Base-by-base conservation (phyloP, 2,888 invertebrate genomes). In the Pterostichus niger region DNA sequence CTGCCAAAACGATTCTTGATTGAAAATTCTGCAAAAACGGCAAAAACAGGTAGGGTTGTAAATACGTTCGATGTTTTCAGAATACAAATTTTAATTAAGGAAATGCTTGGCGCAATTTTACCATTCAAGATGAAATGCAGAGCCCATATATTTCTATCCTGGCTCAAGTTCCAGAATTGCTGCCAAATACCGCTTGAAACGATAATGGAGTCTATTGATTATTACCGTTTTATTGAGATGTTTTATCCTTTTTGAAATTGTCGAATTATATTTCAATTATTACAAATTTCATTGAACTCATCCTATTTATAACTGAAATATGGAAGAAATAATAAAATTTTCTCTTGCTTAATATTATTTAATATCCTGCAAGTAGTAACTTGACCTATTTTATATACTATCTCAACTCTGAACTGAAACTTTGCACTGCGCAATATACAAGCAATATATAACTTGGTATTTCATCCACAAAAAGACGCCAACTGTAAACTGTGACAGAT, bases 1-100 rank as follows among this genome's bases (percentile, higher is more conserved):
- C 24, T 61, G 33, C 61, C 61, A 61, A 61, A 61, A 61, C 61
- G 61, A 61, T 61, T 61, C 61, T 61, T 61, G 61, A 61, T 61
- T 61, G 61, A 44, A 71, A 44, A 71, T 15, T 15, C 44, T 10
- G 7, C 35, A 40, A 40, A 71, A 71, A 71, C 44, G 5, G 46
- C 68, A 68, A 68, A 68, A 68, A 71, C 44, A 71, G 40, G 71
- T 40, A 33, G 13, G 1, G 40, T 44, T 44, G 40, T 68, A 44
- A 68, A 40, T 40, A 9, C 40, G 68, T 33, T 15, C 15, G 24
- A 71, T 71, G 44, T 71, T 46, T 71, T 71, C 71, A 17, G 17
- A 0, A 71, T 17, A 40, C 13, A 71, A 44, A 46, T 71, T 71
- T 71, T 71, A 71, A 71, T 71, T 71, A 71, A 71, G 71, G 71